A percentile compares a stretch with the other conserved stretches of the same genome.
Evolutionary conservation across 2,888 invertebrate species (phyloP).

Genomic region (Spodoptera exigua): DNA sequence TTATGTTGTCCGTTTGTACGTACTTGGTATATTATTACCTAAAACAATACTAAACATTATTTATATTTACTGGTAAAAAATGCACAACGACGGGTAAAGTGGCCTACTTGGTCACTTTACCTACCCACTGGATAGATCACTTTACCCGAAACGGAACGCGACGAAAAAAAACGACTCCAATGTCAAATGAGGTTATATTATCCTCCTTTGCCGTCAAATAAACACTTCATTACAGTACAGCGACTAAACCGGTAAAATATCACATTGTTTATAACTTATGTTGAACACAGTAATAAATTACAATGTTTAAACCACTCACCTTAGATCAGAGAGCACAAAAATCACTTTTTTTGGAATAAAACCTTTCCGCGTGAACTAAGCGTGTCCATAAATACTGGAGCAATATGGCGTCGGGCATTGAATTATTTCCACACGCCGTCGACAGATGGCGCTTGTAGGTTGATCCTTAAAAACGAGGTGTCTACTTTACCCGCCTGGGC

Average conservation of each 20-base stretch:
- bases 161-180: constrained; percentile 8
- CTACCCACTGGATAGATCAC: constrained; percentile 9
- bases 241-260: constrained; percentile 13
- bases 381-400: constrained; percentile 14
- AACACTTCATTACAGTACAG: constrained; percentile 9
- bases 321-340: constrained; percentile 18
- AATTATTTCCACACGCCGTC: constrained; percentile 19
- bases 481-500: constrained; percentile 19
- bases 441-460: constrained; percentile 17
- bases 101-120: constrained; percentile 21
- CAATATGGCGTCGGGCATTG: constrained; percentile 20
- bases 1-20: constrained; percentile 11
- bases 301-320: constrained; percentile 14
- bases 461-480: constrained; percentile 13
- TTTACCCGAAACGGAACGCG: constrained; percentile 9
- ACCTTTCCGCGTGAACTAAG: constrained; percentile 11
- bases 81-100: constrained; percentile 15
- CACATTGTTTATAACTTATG: constrained; percentile 12
- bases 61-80: constrained; percentile 15
- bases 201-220: constrained; percentile 17
- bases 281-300: constrained; percentile 8
- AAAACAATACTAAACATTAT: constrained; percentile 16
- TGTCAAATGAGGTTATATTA: constrained; percentile 17
- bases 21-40: constrained; percentile 11
- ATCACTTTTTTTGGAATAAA: constrained; percentile 19